phyloP scores from a whole-genome alignment of 2,113 vertebrate genomes.

The Tringa solitaria region DNA sequence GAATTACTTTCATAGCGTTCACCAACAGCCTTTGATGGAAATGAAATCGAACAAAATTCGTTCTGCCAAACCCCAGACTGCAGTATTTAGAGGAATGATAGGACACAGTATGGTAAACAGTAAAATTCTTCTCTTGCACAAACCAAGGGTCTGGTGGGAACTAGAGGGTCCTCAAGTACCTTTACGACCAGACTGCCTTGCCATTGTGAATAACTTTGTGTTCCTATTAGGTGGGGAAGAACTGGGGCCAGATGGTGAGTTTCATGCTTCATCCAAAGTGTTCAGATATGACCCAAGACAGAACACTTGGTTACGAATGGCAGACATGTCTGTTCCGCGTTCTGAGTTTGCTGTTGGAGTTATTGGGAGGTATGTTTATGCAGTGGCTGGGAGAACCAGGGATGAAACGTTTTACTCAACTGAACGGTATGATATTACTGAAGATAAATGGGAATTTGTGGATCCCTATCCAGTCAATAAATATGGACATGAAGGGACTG shows the following conservation, averaged over 20 bases:
- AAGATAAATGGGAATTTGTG: conserved; percentile 98
- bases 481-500: conserved; percentile 96
- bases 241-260: conserved; percentile 95
- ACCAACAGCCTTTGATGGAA: conserved; percentile 94
- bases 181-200: conserved; percentile 93
- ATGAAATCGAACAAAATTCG: conserved; percentile 94
- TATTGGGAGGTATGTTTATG: conserved; percentile 94
- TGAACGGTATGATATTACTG: conserved; percentile 94
- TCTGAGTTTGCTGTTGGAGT: conserved; percentile 98
- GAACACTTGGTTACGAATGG: conserved; percentile 97
- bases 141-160: conserved; percentile 98
- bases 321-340: conserved; percentile 97
- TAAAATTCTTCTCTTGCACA: conserved; percentile 96
- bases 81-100: conserved; percentile 98
- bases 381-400: conserved; percentile 94
- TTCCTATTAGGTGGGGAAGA: conserved; percentile 97
- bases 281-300: conserved; percentile 97
- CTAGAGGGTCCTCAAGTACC: conserved; percentile 97
- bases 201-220: conserved; percentile 97
- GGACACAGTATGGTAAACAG: conserved; percentile 99
- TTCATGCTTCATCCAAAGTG: conserved; percentile 98
- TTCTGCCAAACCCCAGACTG: conserved; percentile 94
- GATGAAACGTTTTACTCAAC: conserved; percentile 99
- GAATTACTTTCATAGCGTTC: conserved; percentile 94
- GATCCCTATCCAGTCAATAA: conserved; percentile 99